Conservation (phyloP, 2,888 invertebrate species). For the Corbicula japonica region DNA sequence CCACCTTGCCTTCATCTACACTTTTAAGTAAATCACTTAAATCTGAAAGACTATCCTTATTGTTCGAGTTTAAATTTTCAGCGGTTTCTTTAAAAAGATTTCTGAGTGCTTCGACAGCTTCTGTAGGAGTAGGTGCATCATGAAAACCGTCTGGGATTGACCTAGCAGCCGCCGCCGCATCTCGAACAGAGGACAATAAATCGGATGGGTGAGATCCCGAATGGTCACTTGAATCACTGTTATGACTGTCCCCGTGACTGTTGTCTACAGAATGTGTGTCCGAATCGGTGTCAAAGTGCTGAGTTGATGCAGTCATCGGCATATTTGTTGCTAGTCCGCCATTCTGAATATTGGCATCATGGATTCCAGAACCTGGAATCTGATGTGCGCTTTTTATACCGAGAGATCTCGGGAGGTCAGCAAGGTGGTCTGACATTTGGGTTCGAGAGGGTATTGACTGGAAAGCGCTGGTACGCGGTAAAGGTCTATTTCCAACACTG, state of each 20-base stretch:
- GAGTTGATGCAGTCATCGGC: conserved; percentile 24
- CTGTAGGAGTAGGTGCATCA: not conserved
- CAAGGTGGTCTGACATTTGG: conserved; percentile 43
- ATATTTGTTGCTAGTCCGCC: conserved; percentile 46
- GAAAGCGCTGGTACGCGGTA: conserved; percentile 47
- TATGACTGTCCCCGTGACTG: not conserved
- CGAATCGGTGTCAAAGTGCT: conserved; percentile 30
- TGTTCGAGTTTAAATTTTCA: conserved; percentile 7
- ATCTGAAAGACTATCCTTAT: too few species aligned
- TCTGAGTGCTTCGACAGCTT: conserved; percentile 8
- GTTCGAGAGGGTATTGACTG: conserved; percentile 38
- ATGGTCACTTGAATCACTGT: conserved; percentile 17
- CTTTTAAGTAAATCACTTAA: too few species aligned
- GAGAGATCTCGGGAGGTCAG: conserved; percentile 42
- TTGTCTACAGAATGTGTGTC: conserved; percentile 18
- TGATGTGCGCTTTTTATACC: conserved; percentile 51
- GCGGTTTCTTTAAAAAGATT: conserved; percentile 13
- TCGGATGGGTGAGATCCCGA: not conserved
- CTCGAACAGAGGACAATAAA: conserved; percentile 14
- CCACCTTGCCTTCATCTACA: too few species aligned
- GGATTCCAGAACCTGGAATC: conserved; percentile 47
- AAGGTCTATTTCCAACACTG: conserved; percentile 3
- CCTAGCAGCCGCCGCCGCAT: conserved; percentile 13
- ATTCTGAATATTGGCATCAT: conserved; percentile 47
- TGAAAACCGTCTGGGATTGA: not conserved